Conservation (phyloP, 2,797 vertebrate genomes). For the Garrulus glandarius region DNA sequence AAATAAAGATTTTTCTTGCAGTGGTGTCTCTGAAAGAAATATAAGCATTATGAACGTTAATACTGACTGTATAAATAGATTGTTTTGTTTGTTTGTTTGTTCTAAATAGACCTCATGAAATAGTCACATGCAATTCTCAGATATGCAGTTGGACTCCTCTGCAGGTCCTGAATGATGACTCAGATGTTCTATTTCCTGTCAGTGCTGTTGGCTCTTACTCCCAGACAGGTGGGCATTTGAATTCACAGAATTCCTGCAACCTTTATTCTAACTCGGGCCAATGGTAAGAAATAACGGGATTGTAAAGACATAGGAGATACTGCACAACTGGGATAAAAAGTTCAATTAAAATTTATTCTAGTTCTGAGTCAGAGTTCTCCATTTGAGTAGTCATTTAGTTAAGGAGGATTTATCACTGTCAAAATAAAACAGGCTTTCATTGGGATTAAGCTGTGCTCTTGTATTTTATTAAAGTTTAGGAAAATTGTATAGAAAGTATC, state of each 20-base stretch:
- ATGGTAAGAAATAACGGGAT: background rate
- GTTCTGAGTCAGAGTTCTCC: background rate
- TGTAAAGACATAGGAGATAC: background rate
- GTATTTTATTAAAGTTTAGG: background rate
- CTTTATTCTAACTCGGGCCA: background rate
- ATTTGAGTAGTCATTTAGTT: background rate
- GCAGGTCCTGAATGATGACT: slow-evolving; percentile 81
- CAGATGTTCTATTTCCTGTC: slow-evolving; percentile 88
- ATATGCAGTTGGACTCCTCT: slow-evolving; percentile 87
- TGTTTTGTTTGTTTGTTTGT: background rate
- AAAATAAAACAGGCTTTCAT: background rate
- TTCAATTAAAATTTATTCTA: background rate
- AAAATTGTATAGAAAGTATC: background rate
- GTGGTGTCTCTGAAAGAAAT: background rate
- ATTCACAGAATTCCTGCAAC: background rate
- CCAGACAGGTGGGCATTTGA: slow-evolving; percentile 79
- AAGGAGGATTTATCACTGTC: background rate
- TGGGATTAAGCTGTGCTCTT: background rate
- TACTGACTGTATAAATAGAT: background rate
- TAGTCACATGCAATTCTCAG: slow-evolving; percentile 78
- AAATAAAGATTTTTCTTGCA: background rate
- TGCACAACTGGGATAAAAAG: background rate
- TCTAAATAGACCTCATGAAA: slow-evolving; percentile 78
- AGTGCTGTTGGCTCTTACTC: slow-evolving; percentile 75
- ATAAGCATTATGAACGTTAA: background rate